Evolutionary conservation across 1,140 invertebrate species (phyloP).

Genomic region (Phthorimaea operculella): DNA sequence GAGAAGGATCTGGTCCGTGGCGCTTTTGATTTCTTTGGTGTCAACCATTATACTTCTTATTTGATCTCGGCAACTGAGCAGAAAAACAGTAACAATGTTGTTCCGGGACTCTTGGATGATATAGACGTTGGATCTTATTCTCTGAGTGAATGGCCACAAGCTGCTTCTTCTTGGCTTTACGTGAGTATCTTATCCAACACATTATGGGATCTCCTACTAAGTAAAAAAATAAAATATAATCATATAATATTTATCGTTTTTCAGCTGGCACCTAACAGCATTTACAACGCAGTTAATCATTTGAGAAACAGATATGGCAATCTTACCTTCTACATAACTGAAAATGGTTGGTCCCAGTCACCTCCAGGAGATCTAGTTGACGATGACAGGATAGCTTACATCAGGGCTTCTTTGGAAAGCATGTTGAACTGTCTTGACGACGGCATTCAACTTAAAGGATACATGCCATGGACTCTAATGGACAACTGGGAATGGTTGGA

Average conservation of each 20-base stretch:
- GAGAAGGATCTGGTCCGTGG: slow-evolving; percentile 69
- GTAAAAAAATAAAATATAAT: no score
- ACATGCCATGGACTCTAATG: slow-evolving; percentile 79
- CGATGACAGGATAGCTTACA: slow-evolving; percentile 24
- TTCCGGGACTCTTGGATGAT: slow-evolving; percentile 31
- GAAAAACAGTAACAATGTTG: not conserved
- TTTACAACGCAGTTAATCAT: slow-evolving; percentile 58
- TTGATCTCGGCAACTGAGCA: slow-evolving; percentile 14
- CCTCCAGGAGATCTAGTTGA: slow-evolving; percentile 48
- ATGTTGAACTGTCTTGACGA: slow-evolving; percentile 73
- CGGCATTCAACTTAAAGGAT: slow-evolving; percentile 75
- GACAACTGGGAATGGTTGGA: slow-evolving; percentile 80
- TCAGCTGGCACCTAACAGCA: slow-evolving; percentile 38
- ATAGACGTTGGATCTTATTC: slow-evolving; percentile 10
- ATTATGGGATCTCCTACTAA: not conserved
- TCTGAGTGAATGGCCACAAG: slow-evolving; percentile 22
- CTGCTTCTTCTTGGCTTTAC: slow-evolving; percentile 25
- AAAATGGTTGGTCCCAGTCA: slow-evolving; percentile 67
- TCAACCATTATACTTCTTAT: slow-evolving; percentile 71
- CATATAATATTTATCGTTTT: no score
- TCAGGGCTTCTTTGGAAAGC: slow-evolving; percentile 47
- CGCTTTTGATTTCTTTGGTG: slow-evolving; percentile 72
- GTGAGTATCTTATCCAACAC: slow-evolving; percentile 17
- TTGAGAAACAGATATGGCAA: slow-evolving; percentile 61
- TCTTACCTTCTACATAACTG: slow-evolving; percentile 63